A percentile compares a stretch with the other conserved stretches of the same genome.
Conservation (phyloP, 2,113 vertebrate species). For the Rhipidura dahli region DNA sequence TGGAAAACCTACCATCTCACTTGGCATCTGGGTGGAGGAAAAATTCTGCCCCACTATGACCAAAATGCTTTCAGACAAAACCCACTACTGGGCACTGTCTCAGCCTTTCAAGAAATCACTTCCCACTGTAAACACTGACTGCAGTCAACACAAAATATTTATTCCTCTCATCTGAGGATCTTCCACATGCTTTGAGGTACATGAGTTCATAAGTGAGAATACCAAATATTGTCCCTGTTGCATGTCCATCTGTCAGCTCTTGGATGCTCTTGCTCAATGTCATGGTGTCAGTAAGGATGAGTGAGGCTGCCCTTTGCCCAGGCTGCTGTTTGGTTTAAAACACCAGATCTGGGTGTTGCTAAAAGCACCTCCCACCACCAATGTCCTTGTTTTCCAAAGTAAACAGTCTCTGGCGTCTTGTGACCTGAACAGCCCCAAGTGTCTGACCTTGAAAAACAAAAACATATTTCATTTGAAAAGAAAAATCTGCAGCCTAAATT, state of each 20-base stretch:
- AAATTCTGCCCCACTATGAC: background rate
- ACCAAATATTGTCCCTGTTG: conserved; percentile 1
- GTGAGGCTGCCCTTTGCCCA: conserved; percentile 39
- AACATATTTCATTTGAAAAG: conserved; percentile 35
- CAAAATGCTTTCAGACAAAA: background rate
- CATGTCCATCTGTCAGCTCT: background rate
- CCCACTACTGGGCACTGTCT: background rate
- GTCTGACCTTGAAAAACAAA: conserved; percentile 47
- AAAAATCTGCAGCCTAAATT: conserved; percentile 17
- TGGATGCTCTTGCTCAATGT: background rate
- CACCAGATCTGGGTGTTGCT: background rate
- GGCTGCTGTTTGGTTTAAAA: conserved; percentile 33
- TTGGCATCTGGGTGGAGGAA: background rate
- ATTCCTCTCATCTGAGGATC: background rate
- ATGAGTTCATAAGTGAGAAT: background rate
- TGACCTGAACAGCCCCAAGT: conserved; percentile 28
- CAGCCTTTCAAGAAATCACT: background rate
- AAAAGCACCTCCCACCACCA: background rate
- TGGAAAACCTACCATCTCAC: background rate
- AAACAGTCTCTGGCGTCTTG: conserved; percentile 29
- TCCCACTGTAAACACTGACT: background rate
- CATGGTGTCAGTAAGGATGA: conserved; percentile 10
- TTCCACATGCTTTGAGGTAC: background rate
- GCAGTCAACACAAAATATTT: background rate
- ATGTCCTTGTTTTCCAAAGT: conserved; percentile 51